Percentiles rank a stretch among this genome's conserved stretches.
Conservation (phyloP, 2,797 vertebrate genomes). For the Molossus alvarezi region DNA sequence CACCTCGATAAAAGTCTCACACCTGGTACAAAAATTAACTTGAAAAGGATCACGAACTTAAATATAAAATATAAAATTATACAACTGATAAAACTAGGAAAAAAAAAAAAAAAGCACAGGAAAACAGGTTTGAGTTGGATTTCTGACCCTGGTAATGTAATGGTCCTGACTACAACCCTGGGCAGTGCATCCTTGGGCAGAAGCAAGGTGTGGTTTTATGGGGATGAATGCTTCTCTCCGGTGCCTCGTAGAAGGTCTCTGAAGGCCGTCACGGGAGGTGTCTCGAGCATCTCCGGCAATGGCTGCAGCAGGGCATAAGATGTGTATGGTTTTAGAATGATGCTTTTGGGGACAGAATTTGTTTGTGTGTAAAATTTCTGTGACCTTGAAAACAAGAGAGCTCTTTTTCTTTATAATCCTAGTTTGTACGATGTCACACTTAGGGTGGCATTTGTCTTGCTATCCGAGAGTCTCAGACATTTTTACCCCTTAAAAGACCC, state of each 20-base stretch:
- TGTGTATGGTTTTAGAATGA: neutral
- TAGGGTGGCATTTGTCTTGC: neutral
- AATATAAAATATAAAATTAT: neutral
- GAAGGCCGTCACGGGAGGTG: neutral
- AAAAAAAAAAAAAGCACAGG: neutral
- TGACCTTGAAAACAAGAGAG: neutral
- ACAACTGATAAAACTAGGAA: neutral
- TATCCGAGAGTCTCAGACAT: neutral
- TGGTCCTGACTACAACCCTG: neutral
- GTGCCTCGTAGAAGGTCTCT: neutral
- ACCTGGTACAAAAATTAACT: neutral
- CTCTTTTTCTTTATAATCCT: neutral
- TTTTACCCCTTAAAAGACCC: neutral
- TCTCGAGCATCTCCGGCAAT: neutral
- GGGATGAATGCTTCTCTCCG: neutral
- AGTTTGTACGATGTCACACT: neutral
- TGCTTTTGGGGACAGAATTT: neutral
- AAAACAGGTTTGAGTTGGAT: neutral
- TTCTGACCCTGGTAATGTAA: neutral
- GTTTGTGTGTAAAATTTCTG: neutral
- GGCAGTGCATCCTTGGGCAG: neutral
- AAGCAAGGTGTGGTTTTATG: neutral
- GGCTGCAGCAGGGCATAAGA: neutral
- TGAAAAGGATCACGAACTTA: neutral
- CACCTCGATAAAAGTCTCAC: neutral